Evolutionary conservation across 2,797 vertebrate genomes (phyloP).

Genomic region (Rhynchonycteris naso): DNA sequence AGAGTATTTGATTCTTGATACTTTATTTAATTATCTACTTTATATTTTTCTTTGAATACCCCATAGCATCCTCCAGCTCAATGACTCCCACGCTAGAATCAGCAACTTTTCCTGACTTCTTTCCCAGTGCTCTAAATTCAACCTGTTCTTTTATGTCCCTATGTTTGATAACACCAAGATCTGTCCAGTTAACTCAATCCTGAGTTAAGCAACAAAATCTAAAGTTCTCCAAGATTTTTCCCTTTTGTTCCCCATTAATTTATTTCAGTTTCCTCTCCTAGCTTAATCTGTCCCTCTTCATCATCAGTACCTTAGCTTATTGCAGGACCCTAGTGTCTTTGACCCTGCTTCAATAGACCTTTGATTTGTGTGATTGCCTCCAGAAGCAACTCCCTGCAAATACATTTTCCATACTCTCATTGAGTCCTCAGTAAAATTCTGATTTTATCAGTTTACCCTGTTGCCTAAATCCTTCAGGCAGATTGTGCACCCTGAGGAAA

Average conservation of each 20-base stretch:
- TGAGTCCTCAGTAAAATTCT: neutral
- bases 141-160: neutral
- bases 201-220: neutral
- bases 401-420: neutral
- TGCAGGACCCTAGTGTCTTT: neutral
- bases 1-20: neutral
- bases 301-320: neutral
- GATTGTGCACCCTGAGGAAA: neutral
- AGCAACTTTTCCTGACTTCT: neutral
- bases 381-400: neutral
- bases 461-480: neutral
- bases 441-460: neutral
- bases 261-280: neutral
- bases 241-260: neutral
- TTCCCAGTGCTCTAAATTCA: neutral
- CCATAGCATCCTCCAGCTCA: neutral
- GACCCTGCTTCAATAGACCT: neutral
- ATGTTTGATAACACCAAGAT: neutral
- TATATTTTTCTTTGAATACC: neutral
- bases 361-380: neutral
- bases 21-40: neutral
- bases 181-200: neutral
- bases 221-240: neutral
- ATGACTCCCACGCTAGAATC: neutral
- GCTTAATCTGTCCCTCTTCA: neutral